phyloP scores from a whole-genome alignment of 2,113 vertebrate genomes.

The Cisticola juncidis region DNA sequence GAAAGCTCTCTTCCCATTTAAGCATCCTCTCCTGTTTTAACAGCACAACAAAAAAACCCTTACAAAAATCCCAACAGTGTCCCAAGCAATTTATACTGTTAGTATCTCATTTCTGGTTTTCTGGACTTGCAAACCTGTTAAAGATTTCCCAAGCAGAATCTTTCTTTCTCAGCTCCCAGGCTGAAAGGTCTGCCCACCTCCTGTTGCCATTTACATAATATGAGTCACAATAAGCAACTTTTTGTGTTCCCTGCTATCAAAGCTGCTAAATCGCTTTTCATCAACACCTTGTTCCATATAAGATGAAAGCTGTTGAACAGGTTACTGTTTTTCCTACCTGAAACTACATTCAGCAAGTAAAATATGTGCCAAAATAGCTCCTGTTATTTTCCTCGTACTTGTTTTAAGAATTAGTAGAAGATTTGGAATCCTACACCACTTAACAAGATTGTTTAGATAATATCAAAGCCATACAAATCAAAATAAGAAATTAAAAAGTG shows the following conservation, averaged over 20 bases:
- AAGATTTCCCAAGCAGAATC: neutral
- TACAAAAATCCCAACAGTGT: neutral
- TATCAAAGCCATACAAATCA: neutral
- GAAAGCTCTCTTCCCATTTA: neutral
- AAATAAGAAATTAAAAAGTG: neutral
- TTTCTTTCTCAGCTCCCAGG: neutral
- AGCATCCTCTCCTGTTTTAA: neutral
- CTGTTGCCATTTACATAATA: neutral
- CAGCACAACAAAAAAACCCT: neutral
- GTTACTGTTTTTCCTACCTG: neutral
- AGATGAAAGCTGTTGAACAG: neutral
- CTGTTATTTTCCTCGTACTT: neutral
- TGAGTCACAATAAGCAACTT: neutral
- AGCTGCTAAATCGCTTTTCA: neutral
- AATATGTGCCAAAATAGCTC: neutral
- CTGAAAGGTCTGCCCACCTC: neutral
- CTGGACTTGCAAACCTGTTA: neutral
- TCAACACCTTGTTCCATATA: neutral
- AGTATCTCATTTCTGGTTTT: neutral
- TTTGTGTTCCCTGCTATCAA: neutral
- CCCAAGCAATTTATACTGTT: neutral
- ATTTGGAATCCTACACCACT: neutral
- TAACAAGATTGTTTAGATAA: neutral
- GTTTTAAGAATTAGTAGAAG: neutral
- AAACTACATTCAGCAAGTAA: neutral